Evolutionary conservation across 2,113 vertebrate species (phyloP), one percentile per base, ranked within the genome.

Genomic region (Nycticorax nycticorax): DNA sequence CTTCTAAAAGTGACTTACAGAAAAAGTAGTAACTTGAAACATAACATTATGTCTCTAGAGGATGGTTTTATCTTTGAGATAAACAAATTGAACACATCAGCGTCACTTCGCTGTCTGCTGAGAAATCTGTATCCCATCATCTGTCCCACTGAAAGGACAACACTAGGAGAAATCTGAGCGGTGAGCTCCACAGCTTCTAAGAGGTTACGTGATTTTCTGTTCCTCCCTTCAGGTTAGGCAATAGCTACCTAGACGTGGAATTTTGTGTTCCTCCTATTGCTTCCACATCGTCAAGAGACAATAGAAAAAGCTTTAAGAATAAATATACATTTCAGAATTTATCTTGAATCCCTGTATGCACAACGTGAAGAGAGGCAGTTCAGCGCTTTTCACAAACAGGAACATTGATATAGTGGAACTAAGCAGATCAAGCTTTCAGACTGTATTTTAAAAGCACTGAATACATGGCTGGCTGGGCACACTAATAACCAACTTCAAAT

Each of bases 351-450:
- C 85, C 87, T 68, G 23, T 71, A 92, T 35, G 93, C 85, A 91
- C 10, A 22, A 94, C 97, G 78, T 28, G 32, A 96, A 95, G 85
- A 96, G 71, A 94, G 30, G 53, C 63, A 81, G 39, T 53, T 89
- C 85, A 93, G 23, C 63, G 43, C 35, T 94, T 94, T 96, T 84
- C 71, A 91, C 68, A 96, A 94, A 14, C 66, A 95, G 55, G 63
- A 98, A 91, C 53, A 85, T 2, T 77, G 69, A 82, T 90, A 95
- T 14, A 97, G 88, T 88, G 73, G 77, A 96, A 96, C 88, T 97
- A 97, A 97, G 96, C 88, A 97, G 84, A 97, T 96, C 76, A 97
- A 75, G 93, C 77, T 96, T 96, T 95, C 92, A 88, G 87, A 86
- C 89, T 47, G 68, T 73, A 93, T 89, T 98, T 95, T 97, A 97